These are phyloP conservation scores for Solenopsis invicta DNA, from an alignment of 1,140 invertebrate genomes.

Conservation along the genomic window DNA sequence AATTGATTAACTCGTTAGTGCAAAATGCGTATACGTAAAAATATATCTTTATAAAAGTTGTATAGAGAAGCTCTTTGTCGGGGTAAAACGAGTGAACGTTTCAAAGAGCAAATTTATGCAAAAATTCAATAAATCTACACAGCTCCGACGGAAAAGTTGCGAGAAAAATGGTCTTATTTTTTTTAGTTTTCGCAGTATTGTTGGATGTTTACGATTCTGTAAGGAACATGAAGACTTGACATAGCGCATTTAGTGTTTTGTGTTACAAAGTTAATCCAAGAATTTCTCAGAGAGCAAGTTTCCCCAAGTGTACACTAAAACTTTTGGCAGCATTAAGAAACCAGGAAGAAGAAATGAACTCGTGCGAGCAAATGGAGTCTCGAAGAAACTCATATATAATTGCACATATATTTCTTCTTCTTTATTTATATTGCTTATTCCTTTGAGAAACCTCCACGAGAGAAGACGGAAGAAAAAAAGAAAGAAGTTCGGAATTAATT, in stretches of 20 bases:
- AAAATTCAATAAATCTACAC: background rate
- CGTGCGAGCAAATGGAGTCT: constrained; percentile 12
- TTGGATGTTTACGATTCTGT: constrained; percentile 12
- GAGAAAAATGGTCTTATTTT: background rate
- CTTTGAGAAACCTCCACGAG: background rate
- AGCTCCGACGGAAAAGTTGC: background rate
- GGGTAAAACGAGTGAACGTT: background rate
- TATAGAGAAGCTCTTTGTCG: background rate
- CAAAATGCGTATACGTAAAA: background rate
- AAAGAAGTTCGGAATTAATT: background rate
- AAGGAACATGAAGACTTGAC: constrained; percentile 30
- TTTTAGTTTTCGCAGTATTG: constrained; percentile 12
- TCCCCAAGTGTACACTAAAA: constrained; percentile 32
- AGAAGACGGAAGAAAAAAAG: background rate
- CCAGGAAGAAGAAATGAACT: constrained; percentile 20
- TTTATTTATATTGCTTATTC: constrained; percentile 28
- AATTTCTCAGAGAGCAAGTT: constrained; percentile 30
- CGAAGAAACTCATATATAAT: constrained; percentile 13
- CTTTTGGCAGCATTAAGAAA: constrained; percentile 37
- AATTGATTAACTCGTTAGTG: constrained; percentile 39
- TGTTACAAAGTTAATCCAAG: constrained; percentile 39
- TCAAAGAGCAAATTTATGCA: background rate
- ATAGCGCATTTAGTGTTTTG: constrained; percentile 44
- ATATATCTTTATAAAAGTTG: background rate
- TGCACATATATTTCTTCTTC: background rate